phyloP scores from a whole-genome alignment of 2,888 invertebrate genomes.

The Erebia epiphron region DNA sequence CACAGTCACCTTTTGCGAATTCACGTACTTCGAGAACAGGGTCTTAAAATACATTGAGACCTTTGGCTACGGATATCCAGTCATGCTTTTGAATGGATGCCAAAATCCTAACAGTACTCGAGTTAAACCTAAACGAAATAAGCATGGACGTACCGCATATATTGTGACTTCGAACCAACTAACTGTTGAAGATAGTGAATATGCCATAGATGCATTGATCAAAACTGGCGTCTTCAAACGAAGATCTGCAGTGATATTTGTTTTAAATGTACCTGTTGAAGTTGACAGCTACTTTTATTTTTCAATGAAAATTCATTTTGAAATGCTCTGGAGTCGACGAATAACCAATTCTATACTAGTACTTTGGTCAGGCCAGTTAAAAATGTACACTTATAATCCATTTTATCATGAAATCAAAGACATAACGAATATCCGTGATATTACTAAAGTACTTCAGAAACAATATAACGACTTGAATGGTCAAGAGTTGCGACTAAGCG shows the following conservation, averaged over 20 bases:
- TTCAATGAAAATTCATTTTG: conserved; percentile 72
- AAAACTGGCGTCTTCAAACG: conserved; percentile 73
- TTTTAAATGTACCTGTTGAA: conserved; percentile 59
- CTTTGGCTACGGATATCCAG: conserved; percentile 66
- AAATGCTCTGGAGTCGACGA: conserved; percentile 77
- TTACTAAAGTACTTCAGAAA: conserved; percentile 50
- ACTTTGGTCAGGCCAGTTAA: conserved; percentile 59
- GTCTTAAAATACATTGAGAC: conserved; percentile 72
- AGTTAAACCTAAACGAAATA: conserved; percentile 67
- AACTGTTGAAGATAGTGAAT: conserved; percentile 61
- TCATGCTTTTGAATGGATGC: conserved; percentile 70
- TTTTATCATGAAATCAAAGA: conserved; percentile 69
- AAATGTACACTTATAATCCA: conserved; percentile 79
- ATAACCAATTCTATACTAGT: conserved; percentile 77
- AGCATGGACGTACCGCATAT: conserved; percentile 70
- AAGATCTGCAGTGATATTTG: conserved; percentile 68
- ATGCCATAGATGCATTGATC: conserved; percentile 58
- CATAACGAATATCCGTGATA: conserved; percentile 64
- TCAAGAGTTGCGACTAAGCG: conserved; percentile 60
- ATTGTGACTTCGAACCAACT: conserved; percentile 65
- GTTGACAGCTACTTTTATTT: conserved; percentile 64
- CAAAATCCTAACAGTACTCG: conserved; percentile 56
- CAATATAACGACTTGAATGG: conserved; percentile 68
- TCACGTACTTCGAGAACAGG: conserved; percentile 74
- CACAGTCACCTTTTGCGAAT: conserved; percentile 73